phyloP scores from a whole-genome alignment of 2,113 vertebrate genomes.

The Podilymbus podiceps region DNA sequence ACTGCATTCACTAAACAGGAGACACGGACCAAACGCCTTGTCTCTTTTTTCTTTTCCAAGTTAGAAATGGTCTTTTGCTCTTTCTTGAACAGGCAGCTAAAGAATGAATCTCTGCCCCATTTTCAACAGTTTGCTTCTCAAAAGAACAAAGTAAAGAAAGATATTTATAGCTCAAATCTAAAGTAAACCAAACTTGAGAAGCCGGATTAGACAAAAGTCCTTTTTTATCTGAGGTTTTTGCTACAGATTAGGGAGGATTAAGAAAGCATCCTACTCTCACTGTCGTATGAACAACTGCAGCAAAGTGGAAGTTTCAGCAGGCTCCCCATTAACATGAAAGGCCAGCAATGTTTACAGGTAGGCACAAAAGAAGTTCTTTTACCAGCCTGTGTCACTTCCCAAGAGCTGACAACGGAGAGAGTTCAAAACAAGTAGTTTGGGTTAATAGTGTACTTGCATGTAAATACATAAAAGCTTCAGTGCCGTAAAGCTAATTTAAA shows the following conservation, averaged over 20 bases:
- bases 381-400: not conserved
- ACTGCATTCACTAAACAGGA: not conserved
- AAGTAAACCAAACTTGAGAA: constrained; percentile 67
- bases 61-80: not conserved
- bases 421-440: constrained; percentile 65
- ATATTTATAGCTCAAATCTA: constrained; percentile 57
- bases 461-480: constrained; percentile 76
- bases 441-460: constrained; percentile 74
- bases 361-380: constrained; percentile 7
- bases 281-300: not conserved
- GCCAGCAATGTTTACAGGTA: constrained; percentile 1
- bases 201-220: constrained; percentile 58
- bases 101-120: not conserved
- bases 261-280: constrained; percentile 45
- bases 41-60: not conserved
- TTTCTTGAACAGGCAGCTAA: not conserved
- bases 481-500: constrained; percentile 71
- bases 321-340: constrained; percentile 42
- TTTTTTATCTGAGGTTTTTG: constrained; percentile 69
- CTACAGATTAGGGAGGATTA: constrained; percentile 69
- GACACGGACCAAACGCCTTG: not conserved
- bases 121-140: constrained; percentile 44
- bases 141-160: constrained; percentile 42
- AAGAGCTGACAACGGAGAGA: constrained; percentile 14
- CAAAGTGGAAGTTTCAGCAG: constrained; percentile 51